Conservation (phyloP, 2,888 invertebrate genomes). For the Eupithecia subumbrata region DNA sequence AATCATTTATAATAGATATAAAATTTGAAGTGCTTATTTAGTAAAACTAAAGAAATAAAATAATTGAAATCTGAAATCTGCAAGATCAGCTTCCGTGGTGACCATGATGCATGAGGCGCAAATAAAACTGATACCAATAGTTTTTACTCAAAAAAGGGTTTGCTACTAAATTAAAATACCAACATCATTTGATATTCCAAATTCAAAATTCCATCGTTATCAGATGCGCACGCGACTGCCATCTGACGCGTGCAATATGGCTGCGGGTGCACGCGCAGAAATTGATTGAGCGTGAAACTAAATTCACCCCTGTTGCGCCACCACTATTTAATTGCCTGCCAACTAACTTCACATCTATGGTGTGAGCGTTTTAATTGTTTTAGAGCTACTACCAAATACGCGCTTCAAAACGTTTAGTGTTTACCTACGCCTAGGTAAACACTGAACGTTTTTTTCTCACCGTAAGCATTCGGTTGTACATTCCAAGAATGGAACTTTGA, state of each 20-base stretch:
- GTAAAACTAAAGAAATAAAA: no score
- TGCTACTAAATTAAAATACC: not conserved
- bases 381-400: slow-evolving; percentile 24
- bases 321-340: slow-evolving; percentile 72
- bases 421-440: no score
- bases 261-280: slow-evolving; percentile 80
- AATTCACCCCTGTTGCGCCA: slow-evolving; percentile 78
- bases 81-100: not conserved
- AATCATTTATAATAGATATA: no score
- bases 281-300: slow-evolving; percentile 83
- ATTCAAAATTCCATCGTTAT: slow-evolving; percentile 55
- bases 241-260: slow-evolving; percentile 84
- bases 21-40: no score
- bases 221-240: slow-evolving; percentile 60
- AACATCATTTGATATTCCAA: slow-evolving; percentile 30
- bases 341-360: slow-evolving; percentile 62
- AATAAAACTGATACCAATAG: not conserved
- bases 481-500: no score
- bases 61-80: not conserved
- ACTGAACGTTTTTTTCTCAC: no score
- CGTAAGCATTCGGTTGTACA: no score
- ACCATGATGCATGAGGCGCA: not conserved
- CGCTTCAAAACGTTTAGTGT: no score
- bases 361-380: slow-evolving; percentile 59
- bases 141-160: not conserved